phyloP scores from a whole-genome alignment of 2,113 vertebrate genomes.

The Elaphurus davidianus region DNA sequence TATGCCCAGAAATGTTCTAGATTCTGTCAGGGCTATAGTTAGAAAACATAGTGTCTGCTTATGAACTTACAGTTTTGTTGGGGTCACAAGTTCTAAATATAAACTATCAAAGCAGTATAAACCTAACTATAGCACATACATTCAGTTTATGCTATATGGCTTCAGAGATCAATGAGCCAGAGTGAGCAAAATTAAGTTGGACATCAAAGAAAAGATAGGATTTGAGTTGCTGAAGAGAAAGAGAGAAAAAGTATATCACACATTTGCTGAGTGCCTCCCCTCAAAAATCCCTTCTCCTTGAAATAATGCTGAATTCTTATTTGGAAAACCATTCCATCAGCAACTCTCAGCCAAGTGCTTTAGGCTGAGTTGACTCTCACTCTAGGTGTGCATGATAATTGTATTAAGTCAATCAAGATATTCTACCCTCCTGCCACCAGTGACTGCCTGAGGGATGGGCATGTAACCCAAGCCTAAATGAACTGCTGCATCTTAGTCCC shows the following conservation, averaged over 20 bases:
- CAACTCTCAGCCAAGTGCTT: not conserved
- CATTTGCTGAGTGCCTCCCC: not conserved
- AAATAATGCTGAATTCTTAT: constrained; percentile 16
- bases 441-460: not conserved
- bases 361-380: constrained; percentile 6
- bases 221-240: not conserved
- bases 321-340: constrained; percentile 1
- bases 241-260: not conserved
- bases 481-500: constrained; percentile 9
- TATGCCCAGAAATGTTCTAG: constrained; percentile 23
- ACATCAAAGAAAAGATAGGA: constrained; percentile 7
- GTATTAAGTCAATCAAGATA: constrained; percentile 43
- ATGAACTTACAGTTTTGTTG: not conserved
- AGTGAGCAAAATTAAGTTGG: constrained; percentile 19
- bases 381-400: constrained; percentile 33
- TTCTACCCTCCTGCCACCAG: not conserved
- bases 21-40: not conserved
- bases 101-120: constrained; percentile 11
- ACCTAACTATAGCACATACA: not conserved
- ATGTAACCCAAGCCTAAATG: constrained; percentile 34
- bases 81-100: not conserved
- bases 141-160: not conserved
- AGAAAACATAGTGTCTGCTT: not conserved
- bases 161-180: not conserved
- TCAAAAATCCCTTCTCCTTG: not conserved